Conservation (phyloP, 2,797 vertebrate species). For the Meda fulgida region DNA sequence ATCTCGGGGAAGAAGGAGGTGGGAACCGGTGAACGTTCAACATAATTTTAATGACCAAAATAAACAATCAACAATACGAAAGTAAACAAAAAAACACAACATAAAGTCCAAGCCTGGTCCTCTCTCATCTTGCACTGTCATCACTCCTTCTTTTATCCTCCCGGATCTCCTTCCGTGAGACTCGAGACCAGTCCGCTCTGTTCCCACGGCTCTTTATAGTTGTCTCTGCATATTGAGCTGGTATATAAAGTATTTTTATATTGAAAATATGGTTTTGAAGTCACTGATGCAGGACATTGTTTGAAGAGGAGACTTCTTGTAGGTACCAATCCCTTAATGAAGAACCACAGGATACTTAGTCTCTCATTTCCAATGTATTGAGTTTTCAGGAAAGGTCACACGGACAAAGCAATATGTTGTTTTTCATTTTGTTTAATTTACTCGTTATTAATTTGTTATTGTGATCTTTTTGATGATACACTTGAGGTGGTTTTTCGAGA, state of each 20-base stretch:
- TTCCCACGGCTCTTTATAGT: not conserved
- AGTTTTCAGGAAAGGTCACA: conserved; percentile 11
- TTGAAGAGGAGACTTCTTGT: not conserved
- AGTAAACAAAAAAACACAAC: no score
- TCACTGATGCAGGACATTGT: not conserved
- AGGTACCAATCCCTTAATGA: not conserved
- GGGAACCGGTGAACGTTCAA: no score
- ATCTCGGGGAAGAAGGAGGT: no score
- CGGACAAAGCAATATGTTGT: conserved; percentile 2
- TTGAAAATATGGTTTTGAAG: conserved; percentile 3
- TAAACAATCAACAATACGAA: no score
- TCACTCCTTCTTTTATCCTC: no score
- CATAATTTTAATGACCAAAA: no score
- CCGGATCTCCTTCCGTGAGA: no score
- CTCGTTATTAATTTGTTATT: not conserved
- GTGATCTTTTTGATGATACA: conserved; percentile 17
- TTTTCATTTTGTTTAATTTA: conserved; percentile 27
- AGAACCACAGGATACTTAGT: not conserved
- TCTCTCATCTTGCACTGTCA: no score
- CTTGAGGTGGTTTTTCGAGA: not conserved
- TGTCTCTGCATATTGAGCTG: not conserved
- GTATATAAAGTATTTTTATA: not conserved
- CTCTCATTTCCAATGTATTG: conserved; percentile 18
- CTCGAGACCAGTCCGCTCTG: no score
- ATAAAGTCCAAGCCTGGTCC: no score